Percentiles rank a stretch among this genome's conserved stretches.
Conservation (phyloP, 1,140 invertebrate species). For the Ruditapes philippinarum region DNA sequence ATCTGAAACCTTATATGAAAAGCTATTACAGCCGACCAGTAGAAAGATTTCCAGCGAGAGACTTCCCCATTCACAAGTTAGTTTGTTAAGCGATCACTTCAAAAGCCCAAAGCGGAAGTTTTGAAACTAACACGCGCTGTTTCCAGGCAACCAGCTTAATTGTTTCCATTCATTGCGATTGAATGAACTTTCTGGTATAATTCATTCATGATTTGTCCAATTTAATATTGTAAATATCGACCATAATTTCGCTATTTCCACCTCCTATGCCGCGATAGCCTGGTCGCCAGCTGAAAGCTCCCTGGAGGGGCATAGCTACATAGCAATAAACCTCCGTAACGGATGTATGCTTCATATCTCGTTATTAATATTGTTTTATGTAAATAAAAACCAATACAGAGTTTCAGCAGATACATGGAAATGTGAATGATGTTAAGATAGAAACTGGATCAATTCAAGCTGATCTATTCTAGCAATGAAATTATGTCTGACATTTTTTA, state of each 20-base stretch:
- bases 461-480: not conserved
- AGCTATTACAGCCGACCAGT: conserved; percentile 13
- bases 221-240: conserved; percentile 17
- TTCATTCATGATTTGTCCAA: conserved; percentile 4
- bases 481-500: not conserved
- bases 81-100: conserved; percentile 10
- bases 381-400: conserved; percentile 16
- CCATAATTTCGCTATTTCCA: not conserved
- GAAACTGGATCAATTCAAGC: not conserved
- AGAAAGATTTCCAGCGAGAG: not conserved
- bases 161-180: conserved; percentile 35
- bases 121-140: conserved; percentile 21
- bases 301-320: not conserved
- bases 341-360: not conserved
- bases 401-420: not conserved
- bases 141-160: conserved; percentile 31
- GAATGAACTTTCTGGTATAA: conserved; percentile 32
- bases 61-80: not conserved
- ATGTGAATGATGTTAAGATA: not conserved
- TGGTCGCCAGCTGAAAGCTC: not conserved
- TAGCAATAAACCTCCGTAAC: not conserved
- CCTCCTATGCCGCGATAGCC: not conserved
- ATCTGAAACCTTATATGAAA: not conserved
- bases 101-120: conserved; percentile 20
- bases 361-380: conserved; percentile 14